phyloP scores from a whole-genome alignment of 2,797 vertebrate genomes.

The Scyliorhinus canicula region DNA sequence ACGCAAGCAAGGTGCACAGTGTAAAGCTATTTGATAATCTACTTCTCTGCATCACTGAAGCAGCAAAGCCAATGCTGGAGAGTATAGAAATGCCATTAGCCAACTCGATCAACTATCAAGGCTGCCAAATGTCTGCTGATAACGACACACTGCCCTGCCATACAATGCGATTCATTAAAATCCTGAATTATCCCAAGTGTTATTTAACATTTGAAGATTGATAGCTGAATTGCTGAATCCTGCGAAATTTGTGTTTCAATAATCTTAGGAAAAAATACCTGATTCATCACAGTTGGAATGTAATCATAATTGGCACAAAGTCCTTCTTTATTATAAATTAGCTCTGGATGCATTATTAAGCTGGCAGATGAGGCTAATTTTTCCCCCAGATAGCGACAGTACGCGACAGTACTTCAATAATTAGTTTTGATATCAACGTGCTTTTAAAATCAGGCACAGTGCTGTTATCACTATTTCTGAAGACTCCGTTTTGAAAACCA shows the following conservation, averaged over 20 bases:
- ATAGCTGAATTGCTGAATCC: constrained; percentile 13
- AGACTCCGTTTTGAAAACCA: background rate
- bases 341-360: constrained; percentile 11
- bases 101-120: background rate
- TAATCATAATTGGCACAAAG: constrained; percentile 22
- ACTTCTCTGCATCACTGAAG: background rate
- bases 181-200: background rate
- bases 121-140: background rate
- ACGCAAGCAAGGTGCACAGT: background rate
- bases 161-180: constrained; percentile 15
- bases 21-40: background rate
- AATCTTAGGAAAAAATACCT: background rate
- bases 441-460: background rate
- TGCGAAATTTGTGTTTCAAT: constrained; percentile 13
- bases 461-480: background rate
- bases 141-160: background rate
- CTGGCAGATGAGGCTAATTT: background rate
- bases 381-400: background rate
- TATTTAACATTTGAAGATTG: constrained; percentile 24
- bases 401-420: constrained; percentile 16
- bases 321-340: constrained; percentile 30
- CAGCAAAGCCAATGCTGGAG: background rate
- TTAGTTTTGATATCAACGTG: constrained; percentile 11
- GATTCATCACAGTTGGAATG: constrained; percentile 23
- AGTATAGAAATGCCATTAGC: background rate